A percentile compares a stretch with the other conserved stretches of the same genome.
Conservation (phyloP, 92 coral and sea anemone species). For the Umimayanthus kanabou region DNA sequence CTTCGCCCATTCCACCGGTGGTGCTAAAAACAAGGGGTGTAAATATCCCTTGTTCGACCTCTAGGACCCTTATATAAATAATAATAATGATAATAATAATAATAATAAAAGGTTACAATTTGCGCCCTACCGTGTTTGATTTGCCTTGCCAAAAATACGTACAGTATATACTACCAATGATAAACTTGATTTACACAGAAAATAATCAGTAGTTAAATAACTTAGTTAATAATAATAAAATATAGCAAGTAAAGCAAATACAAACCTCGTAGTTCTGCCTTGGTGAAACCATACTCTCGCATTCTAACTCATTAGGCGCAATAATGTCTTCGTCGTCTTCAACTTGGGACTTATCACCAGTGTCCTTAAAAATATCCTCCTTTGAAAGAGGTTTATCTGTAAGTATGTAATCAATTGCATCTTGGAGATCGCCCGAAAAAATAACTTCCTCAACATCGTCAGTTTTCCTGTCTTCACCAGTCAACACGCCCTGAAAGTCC, state of each 20-base stretch:
- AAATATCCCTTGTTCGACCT: too few species aligned
- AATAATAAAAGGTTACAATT: too few species aligned
- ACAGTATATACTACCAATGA: too few species aligned
- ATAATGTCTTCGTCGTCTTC: not conserved
- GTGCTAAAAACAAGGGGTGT: too few species aligned
- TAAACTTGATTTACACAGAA: too few species aligned
- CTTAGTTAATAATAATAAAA: too few species aligned
- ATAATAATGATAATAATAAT: too few species aligned
- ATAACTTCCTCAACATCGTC: not conserved
- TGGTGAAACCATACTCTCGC: not conserved
- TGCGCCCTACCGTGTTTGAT: too few species aligned
- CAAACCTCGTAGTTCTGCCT: not conserved
- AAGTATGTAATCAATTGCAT: slow-evolving; percentile 19
- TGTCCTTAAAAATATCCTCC: not conserved
- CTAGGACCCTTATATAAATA: too few species aligned
- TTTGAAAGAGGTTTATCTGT: not conserved
- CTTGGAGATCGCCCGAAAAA: not conserved
- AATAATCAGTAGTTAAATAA: too few species aligned
- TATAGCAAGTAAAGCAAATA: not conserved
- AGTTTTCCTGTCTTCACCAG: not conserved
- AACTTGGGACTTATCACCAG: not conserved
- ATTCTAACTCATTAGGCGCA: not conserved
- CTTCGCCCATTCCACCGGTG: too few species aligned
- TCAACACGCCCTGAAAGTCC: not conserved
- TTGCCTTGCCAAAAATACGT: too few species aligned